Evolutionary conservation across 2,113 vertebrate species (phyloP).

Genomic region (Psammodynastes pulverulentus): DNA sequence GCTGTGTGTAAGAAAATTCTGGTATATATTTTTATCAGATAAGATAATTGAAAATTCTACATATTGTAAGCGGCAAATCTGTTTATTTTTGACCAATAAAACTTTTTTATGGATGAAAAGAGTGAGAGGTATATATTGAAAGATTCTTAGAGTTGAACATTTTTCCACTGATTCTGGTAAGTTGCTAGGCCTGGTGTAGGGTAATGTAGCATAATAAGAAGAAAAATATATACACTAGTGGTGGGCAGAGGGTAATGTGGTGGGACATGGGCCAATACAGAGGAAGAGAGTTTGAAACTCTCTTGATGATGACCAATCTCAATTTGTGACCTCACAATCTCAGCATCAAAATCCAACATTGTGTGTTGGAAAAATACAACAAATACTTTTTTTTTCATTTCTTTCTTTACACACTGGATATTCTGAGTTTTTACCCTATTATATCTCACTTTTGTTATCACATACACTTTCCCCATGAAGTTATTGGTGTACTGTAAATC

Average conservation of each 20-base stretch:
- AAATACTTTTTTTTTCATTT: neutral
- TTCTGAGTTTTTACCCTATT: neutral
- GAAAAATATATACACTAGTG: neutral
- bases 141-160: neutral
- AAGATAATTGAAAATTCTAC: no score
- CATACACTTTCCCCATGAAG: neutral
- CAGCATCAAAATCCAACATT: conserved; percentile 13
- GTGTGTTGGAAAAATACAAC: conserved; percentile 15
- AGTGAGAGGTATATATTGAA: neutral
- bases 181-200: neutral
- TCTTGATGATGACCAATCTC: neutral
- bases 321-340: neutral
- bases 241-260: neutral
- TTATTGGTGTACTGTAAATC: neutral
- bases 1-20: no score
- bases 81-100: no score
- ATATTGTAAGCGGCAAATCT: no score
- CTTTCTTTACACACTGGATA: neutral
- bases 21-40: no score
- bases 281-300: neutral
- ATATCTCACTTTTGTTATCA: neutral
- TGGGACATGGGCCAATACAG: neutral
- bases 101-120: neutral
- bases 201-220: neutral
- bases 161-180: neutral